Conservation (phyloP, 2,888 invertebrate genomes). For the Drosophila mimica region DNA sequence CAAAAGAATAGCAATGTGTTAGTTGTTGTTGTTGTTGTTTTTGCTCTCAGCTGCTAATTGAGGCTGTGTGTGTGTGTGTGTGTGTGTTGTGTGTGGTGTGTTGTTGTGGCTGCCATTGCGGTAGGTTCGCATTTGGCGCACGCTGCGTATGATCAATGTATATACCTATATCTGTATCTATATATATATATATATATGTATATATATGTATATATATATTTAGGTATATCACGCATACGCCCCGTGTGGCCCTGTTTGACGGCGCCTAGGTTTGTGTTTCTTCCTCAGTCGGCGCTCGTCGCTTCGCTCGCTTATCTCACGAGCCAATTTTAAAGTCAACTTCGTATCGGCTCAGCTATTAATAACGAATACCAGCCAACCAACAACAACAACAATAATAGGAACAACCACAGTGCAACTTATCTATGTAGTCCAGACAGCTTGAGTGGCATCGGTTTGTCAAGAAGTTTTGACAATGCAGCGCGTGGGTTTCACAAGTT, state of each 20-base stretch:
- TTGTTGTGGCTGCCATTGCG: conserved; percentile 50
- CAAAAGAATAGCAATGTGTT: conserved; percentile 24
- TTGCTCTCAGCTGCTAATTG: conserved; percentile 28
- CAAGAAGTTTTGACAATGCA: background rate
- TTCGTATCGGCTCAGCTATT: conserved; percentile 45
- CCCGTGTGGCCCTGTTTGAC: conserved; percentile 12
- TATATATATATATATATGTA: background rate
- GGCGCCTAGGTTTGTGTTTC: background rate
- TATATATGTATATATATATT: background rate
- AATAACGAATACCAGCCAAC: conserved; percentile 31
- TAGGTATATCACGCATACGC: conserved; percentile 42
- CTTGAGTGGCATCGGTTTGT: background rate
- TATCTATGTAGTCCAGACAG: background rate
- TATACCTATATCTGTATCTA: too few species aligned
- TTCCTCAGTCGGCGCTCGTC: conserved; percentile 6
- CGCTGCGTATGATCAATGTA: conserved; percentile 60
- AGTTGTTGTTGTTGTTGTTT: conserved; percentile 1
- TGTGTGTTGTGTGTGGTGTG: conserved; percentile 2
- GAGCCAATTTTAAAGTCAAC: conserved; percentile 28
- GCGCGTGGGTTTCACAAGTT: background rate
- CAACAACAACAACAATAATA: conserved; percentile 19
- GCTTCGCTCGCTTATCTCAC: conserved; percentile 28
- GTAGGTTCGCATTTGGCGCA: conserved; percentile 62
- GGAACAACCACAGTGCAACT: background rate
- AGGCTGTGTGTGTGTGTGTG: background rate